A percentile compares a stretch with the other conserved stretches of the same genome.
These are phyloP conservation scores for Oryzias javanicus DNA, from an alignment of 2,113 vertebrate species.

Conservation along the genomic window DNA sequence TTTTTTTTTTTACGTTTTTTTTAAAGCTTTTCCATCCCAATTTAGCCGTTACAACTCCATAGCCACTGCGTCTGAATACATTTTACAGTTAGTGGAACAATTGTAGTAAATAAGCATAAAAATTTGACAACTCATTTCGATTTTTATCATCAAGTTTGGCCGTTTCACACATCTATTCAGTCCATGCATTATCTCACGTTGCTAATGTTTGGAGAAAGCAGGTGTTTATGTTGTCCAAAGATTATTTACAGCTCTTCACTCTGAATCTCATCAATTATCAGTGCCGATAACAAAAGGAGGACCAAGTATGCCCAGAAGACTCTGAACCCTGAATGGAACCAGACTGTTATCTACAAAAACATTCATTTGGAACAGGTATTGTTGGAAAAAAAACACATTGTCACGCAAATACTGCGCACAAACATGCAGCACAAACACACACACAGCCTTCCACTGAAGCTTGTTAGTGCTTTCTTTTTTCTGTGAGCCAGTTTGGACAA, in stretches of 20 bases:
- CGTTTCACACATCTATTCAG: constrained; percentile 36
- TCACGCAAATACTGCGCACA: not conserved
- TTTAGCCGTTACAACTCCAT: constrained; percentile 31
- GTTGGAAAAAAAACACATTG: constrained; percentile 11
- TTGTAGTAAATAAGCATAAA: constrained; percentile 16
- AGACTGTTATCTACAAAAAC: constrained; percentile 99
- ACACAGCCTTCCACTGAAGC: not conserved
- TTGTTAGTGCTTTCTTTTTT: not conserved
- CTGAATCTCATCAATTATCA: constrained; percentile 69
- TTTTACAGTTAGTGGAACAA: constrained; percentile 30
- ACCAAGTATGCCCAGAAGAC: constrained; percentile 95
- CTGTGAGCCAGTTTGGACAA: constrained; percentile 20
- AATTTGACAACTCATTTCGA: constrained; percentile 2
- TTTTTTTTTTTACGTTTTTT: constrained; percentile 37
- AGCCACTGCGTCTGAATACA: constrained; percentile 24
- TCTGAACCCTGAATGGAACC: constrained; percentile 98
- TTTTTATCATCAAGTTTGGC: constrained; percentile 13
- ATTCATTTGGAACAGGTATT: constrained; percentile 94
- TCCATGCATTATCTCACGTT: constrained; percentile 30
- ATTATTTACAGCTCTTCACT: constrained; percentile 25
- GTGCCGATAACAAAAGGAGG: constrained; percentile 94
- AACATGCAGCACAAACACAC: not conserved
- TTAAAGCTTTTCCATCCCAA: constrained; percentile 44
- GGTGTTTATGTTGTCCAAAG: not conserved
- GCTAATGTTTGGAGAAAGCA: constrained; percentile 34